Evolutionary conservation across 2,113 vertebrate genomes (phyloP).

Genomic region (Tichodroma muraria): DNA sequence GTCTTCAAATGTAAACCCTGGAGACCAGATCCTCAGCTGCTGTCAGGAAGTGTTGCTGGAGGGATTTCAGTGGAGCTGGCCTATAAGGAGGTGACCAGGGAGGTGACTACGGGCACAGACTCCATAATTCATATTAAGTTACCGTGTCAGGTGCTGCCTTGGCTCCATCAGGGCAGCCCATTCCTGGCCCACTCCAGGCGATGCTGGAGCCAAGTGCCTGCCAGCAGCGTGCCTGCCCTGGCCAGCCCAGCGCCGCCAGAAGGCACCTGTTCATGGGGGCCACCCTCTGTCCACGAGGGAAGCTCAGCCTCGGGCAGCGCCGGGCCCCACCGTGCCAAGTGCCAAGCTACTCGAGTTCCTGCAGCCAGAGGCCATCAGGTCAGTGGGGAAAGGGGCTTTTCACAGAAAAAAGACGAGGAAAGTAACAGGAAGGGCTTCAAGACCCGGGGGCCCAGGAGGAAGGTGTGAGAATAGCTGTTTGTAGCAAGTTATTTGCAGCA

Average conservation of each 20-base stretch:
- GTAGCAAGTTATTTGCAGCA: neutral
- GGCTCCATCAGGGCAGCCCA: neutral
- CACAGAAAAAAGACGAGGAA: neutral
- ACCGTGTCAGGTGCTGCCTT: neutral
- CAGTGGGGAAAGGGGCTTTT: neutral
- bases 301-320: neutral
- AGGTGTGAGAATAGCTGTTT: neutral
- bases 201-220: neutral
- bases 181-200: fast-evolving
- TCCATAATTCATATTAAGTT: neutral
- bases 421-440: neutral
- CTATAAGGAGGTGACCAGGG: neutral
- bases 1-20: neutral
- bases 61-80: neutral
- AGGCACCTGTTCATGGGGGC: neutral
- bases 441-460: neutral
- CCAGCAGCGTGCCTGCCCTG: neutral
- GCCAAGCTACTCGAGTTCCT: constrained; percentile 1
- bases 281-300: neutral
- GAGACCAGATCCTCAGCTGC: neutral
- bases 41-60: neutral
- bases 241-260: fast-evolving
- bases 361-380: neutral
- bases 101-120: neutral
- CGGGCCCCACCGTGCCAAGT: neutral